A percentile compares a stretch with the other conserved stretches of the same genome.
Conservation (phyloP, 2,888 invertebrate species). For the Lasioglossum lativentre region DNA sequence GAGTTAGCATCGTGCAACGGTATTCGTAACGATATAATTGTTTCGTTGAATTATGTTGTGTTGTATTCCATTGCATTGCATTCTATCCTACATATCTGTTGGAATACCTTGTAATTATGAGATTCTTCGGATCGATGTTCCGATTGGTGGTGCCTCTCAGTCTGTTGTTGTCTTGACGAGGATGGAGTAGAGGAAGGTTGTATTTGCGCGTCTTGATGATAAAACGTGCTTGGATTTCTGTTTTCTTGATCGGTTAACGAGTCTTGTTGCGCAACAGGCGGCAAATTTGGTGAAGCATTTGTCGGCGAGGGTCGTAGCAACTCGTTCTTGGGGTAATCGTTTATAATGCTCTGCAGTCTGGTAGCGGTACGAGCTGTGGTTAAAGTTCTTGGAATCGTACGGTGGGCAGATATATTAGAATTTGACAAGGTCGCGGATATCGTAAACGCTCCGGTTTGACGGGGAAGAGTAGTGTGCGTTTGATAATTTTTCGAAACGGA, state of each 20-base stretch:
- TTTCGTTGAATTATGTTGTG: not conserved
- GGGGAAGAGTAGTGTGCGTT: slow-evolving; percentile 85
- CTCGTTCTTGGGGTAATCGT: slow-evolving; percentile 78
- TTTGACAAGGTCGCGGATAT: slow-evolving; percentile 83
- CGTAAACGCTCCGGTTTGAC: slow-evolving; percentile 82
- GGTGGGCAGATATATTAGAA: slow-evolving; percentile 84
- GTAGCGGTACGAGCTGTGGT: slow-evolving; percentile 80
- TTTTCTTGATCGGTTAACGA: slow-evolving; percentile 61
- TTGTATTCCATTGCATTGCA: not conserved
- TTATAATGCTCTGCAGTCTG: slow-evolving; percentile 78
- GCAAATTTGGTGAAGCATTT: slow-evolving; percentile 57
- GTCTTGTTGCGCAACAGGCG: slow-evolving; percentile 46
- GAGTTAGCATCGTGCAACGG: not conserved
- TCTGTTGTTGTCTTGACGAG: slow-evolving; percentile 44
- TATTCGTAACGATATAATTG: no score
- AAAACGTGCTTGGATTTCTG: slow-evolving; percentile 73
- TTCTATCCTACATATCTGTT: not conserved
- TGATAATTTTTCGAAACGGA: slow-evolving; percentile 85
- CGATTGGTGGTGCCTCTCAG: slow-evolving; percentile 69
- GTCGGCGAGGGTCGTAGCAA: slow-evolving; percentile 75
- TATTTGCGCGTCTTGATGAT: slow-evolving; percentile 75
- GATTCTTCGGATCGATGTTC: slow-evolving; percentile 54
- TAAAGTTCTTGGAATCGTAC: slow-evolving; percentile 86
- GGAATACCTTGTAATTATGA: slow-evolving; percentile 70
- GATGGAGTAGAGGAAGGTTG: slow-evolving; percentile 58